Percentiles rank a stretch among this genome's conserved stretches.
Conservation (phyloP, 2,113 vertebrate species). For the Hypomesus transpacificus region DNA sequence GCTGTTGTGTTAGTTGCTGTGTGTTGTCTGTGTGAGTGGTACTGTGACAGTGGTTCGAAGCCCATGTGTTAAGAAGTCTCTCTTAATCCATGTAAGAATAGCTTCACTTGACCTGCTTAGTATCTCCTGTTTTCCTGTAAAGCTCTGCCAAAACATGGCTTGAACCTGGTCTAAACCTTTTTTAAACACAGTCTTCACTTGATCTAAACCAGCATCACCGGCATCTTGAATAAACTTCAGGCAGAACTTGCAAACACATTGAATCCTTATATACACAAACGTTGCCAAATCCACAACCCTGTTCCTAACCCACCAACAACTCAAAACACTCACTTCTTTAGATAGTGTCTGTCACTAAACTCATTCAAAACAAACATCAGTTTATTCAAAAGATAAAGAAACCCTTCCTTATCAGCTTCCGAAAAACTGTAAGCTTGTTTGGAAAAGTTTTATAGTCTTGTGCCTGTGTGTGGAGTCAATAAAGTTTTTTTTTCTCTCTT, state of each 20-base stretch:
- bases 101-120: conserved; percentile 19
- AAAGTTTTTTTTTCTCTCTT: conserved; percentile 21
- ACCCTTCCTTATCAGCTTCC: neutral
- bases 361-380: conserved; percentile 14
- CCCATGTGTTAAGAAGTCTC: neutral
- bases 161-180: too few relatives aligned
- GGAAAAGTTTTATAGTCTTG: conserved; percentile 32
- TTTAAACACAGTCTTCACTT: neutral
- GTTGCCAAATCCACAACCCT: neutral
- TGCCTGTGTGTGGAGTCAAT: conserved; percentile 28
- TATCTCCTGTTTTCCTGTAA: conserved; percentile 3
- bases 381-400: conserved; percentile 9
- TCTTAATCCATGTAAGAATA: conserved; percentile 33
- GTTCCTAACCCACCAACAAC: neutral
- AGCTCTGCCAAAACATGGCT: neutral
- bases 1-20: conserved; percentile 3
- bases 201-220: neutral
- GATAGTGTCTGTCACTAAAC: neutral
- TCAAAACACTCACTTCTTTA: neutral
- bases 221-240: too few relatives aligned
- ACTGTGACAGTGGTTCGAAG: neutral
- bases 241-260: neutral
- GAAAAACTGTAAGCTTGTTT: conserved; percentile 28
- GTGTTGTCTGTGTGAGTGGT: neutral
- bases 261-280: neutral